Base-by-base conservation (phyloP, 2,888 invertebrate species). In the Dolichopus griseipennis region DNA sequence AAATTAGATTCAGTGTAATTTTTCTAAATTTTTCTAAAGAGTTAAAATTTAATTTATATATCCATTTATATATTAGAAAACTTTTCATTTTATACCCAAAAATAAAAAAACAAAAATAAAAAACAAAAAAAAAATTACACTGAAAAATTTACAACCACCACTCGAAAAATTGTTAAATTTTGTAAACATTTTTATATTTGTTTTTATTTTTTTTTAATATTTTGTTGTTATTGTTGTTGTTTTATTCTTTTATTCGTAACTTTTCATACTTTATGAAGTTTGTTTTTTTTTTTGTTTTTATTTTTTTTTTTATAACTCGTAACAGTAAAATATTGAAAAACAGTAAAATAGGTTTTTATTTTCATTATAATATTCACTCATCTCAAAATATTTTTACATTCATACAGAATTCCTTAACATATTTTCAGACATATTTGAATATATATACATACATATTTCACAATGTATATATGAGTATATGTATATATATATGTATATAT, bases 311-410 rank as follows among this genome's bases (percentile, higher is more conserved):
- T 52, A 52, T 52, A 52, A 52, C 52, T 52, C 15, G 6, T 6
- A 52, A 18, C 9, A 52, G 6, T 6, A 52, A 18, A 52, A 52
- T 52, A 52, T 52, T 52, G 52, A 52, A 52, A 18, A 52, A 52
- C 52, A 52, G 52, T 52, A 12, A 52, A 52, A 52, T 52, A 52
- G 18, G 18, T 52, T 52, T 41, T 52, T 52, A 52, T 52, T 52
- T 52, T 52, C 52, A 52, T 52, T 52, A 52, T 52, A 52, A 52
- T 52, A 52, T 52, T 52, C 52, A 52, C 52, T 52, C 52, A 6
- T 52, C 52, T n/a, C 9, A 18, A 52, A n/a, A n/a, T n/a, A 41
- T 41, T 52, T 18, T 52, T 52, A 52, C 52, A 52, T 18, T 15
- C 15, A 52, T n/a, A 6, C 4, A 52, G 2, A 2, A 15, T 41